Evolutionary conservation across 2,113 vertebrate species (phyloP), one percentile per base, ranked within the genome.

Genomic region (Trochalopteron elliotii): DNA sequence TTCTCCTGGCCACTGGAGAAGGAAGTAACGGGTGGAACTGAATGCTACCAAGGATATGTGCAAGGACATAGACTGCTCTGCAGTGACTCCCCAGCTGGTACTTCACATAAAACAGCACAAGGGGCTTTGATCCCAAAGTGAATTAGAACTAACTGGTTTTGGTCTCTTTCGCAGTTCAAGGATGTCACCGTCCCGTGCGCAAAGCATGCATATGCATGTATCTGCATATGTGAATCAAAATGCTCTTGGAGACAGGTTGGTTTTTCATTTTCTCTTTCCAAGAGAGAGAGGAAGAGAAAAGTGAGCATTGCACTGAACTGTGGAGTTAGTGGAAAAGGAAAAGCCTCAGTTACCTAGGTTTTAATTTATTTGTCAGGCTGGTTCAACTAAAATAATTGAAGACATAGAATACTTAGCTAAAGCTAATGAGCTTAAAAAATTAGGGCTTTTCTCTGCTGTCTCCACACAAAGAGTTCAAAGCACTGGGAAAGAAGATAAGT

Each of bases 401-500:
- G 61, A 78, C 27, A 80, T 10, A 74, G 30, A 80, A 85, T 49
- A 82, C 37, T 64, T 11, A 93, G 33, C 30, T 83, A 72, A 83
- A 94, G 39, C 33, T 76, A 85, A 69, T 27, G 25, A 90, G 55
- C 45, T 93, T 91, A 70, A 95, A 94, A 95, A 94, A 70, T 24
- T 35, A 81, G 28, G 49, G 37, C 49, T 96, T 91, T 83, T 83
- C 11, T 59, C 86, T 52, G 6, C 33, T 72, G 52, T n/a, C 25
- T 91, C 56, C 65, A 63, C 59, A 89, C 0, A 3, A 77, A 81
- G 39, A 65, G 56, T 82, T 83, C 28, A 71, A 87, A 91, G 72
- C 35, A 77, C 67, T 60, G 57, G 25, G 37, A 42, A 68, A 59
- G 33, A 52, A 69, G 82, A 53, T 80, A 92, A 81, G 67, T 87